A percentile compares a stretch with the other conserved stretches of the same genome.
Conservation (phyloP, 2,113 vertebrate genomes). For the Ochotona princeps region DNA sequence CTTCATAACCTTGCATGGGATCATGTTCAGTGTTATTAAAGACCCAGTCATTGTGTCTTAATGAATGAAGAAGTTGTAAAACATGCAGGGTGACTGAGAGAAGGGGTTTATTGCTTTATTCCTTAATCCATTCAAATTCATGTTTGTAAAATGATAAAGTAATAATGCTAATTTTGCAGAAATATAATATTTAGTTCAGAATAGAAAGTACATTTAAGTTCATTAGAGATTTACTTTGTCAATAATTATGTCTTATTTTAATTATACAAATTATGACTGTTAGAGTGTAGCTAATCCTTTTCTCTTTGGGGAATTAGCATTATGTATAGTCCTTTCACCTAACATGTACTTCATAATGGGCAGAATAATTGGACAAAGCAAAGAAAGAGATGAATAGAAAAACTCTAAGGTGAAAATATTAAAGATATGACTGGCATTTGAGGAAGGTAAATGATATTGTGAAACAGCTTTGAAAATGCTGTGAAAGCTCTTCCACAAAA, state of each 20-base stretch:
- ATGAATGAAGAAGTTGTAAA: slow-evolving; percentile 18
- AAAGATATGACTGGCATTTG: not conserved
- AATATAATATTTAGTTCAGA: slow-evolving; percentile 49
- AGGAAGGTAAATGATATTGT: not conserved
- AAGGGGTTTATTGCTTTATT: not conserved
- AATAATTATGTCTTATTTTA: slow-evolving; percentile 43
- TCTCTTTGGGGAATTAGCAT: slow-evolving; percentile 33
- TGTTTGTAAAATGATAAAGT: slow-evolving; percentile 9
- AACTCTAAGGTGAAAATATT: not conserved
- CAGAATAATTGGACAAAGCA: slow-evolving; percentile 31
- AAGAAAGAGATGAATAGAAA: not conserved
- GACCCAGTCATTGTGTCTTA: not conserved
- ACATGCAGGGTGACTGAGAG: not conserved
- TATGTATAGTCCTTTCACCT: not conserved
- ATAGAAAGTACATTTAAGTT: slow-evolving; percentile 32
- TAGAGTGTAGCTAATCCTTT: not conserved
- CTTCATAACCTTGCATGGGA: not conserved
- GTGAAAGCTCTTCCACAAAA: slow-evolving; percentile 17
- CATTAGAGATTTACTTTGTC: slow-evolving; percentile 12
- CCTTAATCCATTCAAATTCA: slow-evolving; percentile 1
- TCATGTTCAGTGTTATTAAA: not conserved
- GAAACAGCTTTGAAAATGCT: not conserved
- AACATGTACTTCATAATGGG: not conserved
- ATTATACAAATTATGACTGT: slow-evolving; percentile 45
- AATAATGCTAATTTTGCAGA: slow-evolving; percentile 49